These are phyloP conservation scores for Luperina nickerlii DNA, from an alignment of 2,888 invertebrate species.

Conservation along the genomic window DNA sequence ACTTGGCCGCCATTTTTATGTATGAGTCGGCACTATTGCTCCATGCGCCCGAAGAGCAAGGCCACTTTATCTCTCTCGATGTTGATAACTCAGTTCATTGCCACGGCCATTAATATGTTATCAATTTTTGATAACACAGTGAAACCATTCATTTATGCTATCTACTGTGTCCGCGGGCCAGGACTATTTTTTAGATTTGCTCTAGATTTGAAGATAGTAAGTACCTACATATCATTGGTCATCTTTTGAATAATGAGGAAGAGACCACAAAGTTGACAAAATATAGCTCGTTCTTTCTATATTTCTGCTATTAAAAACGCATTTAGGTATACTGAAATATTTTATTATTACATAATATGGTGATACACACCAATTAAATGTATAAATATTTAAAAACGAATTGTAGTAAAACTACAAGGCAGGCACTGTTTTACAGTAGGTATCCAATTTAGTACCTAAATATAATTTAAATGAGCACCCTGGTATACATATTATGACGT, in stretches of 20 bases:
- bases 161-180: not conserved
- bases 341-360: not conserved
- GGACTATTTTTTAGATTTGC: not conserved
- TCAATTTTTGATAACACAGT: slow-evolving; percentile 31
- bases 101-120: slow-evolving; percentile 24
- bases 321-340: not conserved
- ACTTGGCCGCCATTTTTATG: slow-evolving; percentile 1
- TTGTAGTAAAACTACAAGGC: not conserved
- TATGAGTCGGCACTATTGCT: slow-evolving; percentile 3
- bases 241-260: not conserved
- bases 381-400: not conserved
- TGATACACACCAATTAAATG: not conserved
- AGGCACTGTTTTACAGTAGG: slow-evolving; percentile 1
- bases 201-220: not conserved
- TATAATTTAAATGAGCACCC: slow-evolving; percentile 11
- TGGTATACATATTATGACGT: not conserved
- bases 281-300: not conserved
- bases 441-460: slow-evolving; percentile 21
- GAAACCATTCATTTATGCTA: not conserved
- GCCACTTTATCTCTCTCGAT: slow-evolving; percentile 32
- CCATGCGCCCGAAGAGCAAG: slow-evolving; percentile 35
- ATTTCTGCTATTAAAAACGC: not conserved
- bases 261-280: not conserved
- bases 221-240: not conserved
- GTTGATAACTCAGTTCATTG: slow-evolving; percentile 45